Evolutionary conservation across 2,797 vertebrate species (phyloP).

Genomic region (Sitta carolinensis): DNA sequence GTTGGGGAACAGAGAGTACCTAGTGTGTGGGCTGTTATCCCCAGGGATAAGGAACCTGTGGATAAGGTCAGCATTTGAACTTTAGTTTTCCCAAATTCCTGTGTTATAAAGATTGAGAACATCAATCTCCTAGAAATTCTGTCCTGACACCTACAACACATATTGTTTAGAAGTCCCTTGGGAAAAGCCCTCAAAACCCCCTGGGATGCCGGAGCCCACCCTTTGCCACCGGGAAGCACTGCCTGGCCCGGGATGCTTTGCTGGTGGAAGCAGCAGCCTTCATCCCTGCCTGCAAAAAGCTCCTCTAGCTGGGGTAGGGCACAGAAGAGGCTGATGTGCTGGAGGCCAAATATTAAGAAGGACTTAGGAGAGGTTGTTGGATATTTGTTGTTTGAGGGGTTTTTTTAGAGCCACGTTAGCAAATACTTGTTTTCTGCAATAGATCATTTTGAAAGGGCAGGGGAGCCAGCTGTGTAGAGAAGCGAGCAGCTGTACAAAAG

Average conservation of each 20-base stretch:
- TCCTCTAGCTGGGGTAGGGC: neutral
- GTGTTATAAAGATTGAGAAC: neutral
- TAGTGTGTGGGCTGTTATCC: conserved; percentile 5
- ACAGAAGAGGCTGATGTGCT: neutral
- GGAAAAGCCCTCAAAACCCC: neutral
- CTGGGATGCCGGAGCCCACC: neutral
- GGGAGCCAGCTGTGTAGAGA: conserved; percentile 60
- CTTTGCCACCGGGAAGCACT: neutral
- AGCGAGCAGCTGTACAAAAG: conserved; percentile 33
- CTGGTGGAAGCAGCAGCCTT: neutral
- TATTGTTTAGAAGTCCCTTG: neutral
- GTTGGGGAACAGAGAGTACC: conserved; percentile 52
- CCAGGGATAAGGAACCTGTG: neutral
- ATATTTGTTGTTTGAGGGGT: neutral
- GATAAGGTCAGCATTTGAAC: neutral
- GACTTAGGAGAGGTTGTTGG: neutral
- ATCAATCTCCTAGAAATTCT: neutral
- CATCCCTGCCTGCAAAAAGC: neutral
- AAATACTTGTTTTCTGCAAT: conserved; percentile 34
- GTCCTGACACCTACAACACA: rapidly evolving
- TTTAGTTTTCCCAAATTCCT: conserved; percentile 7
- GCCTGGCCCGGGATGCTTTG: neutral
- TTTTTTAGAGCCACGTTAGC: neutral
- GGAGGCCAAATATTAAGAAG: neutral
- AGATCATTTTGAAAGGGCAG: conserved; percentile 23